Percentiles rank a stretch among this genome's conserved stretches.
Conservation (phyloP, 1,140 invertebrate species). For the Octopus sinensis region DNA sequence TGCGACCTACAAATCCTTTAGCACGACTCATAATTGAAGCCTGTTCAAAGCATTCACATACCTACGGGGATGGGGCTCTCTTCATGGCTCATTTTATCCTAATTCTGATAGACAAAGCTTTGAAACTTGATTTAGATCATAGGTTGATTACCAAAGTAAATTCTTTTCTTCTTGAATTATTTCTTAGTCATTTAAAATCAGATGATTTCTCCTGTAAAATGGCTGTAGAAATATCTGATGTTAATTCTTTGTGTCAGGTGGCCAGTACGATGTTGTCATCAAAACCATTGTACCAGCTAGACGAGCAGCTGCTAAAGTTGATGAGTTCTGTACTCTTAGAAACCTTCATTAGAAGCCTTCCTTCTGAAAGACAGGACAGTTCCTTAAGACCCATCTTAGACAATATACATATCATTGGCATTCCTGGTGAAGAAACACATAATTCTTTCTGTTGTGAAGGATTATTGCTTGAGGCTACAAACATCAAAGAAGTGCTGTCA, state of each 20-base stretch:
- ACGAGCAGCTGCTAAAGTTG: not conserved
- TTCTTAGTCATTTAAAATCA: not conserved
- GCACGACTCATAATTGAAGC: not conserved
- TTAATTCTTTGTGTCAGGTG: not conserved
- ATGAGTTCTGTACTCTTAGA: not conserved
- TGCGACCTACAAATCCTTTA: not conserved
- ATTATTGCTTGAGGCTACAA: not conserved
- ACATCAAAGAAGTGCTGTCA: not conserved
- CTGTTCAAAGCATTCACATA: not conserved
- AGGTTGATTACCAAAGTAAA: not conserved
- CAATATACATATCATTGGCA: not conserved
- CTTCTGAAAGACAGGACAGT: not conserved
- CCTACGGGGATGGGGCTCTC: not conserved
- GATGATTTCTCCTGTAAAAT: conserved; percentile 6
- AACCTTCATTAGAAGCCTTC: not conserved
- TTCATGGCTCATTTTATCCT: not conserved
- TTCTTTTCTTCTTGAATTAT: not conserved
- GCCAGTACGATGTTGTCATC: not conserved
- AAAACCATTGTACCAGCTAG: not conserved
- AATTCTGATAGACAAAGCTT: not conserved
- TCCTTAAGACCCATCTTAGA: not conserved
- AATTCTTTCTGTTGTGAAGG: not conserved
- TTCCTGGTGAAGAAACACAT: not conserved
- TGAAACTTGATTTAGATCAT: not conserved
- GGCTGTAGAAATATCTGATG: not conserved